Base-by-base conservation (phyloP, 1,140 invertebrate genomes). In the Nylanderia fulva region DNA sequence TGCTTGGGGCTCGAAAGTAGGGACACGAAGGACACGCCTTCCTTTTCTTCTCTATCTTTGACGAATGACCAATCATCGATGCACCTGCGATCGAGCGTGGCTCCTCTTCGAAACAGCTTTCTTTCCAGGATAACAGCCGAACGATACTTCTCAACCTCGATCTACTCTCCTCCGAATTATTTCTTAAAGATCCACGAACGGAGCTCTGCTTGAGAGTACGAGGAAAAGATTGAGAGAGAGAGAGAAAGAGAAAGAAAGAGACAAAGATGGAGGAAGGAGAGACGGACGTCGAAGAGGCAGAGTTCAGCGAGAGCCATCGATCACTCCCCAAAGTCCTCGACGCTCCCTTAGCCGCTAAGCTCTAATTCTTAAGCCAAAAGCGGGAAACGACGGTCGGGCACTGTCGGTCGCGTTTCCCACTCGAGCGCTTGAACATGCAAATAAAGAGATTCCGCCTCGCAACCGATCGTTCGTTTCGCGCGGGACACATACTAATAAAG, bases 1-100 rank as follows among this genome's bases (percentile, higher is more conserved):
- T 94, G 94, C 94, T 95, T 95, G 94, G 94, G 94, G 92, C 90
- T 93, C 90, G 74, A 91, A 92, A 90, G 91, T 93, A 94, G 91
- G 91, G 91, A 94, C 90, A 92, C 88, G 71, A 89, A 91, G 87
- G 84, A 86, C 84, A 87, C 80, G 88, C 85, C 86, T 90, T 80
- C 58, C 8, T 80, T 66, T 86, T 42, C 45, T 85, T 27, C 52
- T 90, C 36, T 84, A 56, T 63, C 13, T 61, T 84, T 69, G 63
- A 76, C 33, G 52, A 82, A 54, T 80, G 74, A 88, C 61, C 36
- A 24, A 76, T 71, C 56, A 61, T 79, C 68, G 82, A 74, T 48
- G 60, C 54, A 76, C 11, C 64, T 60, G 83, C 52, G 74, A 77
- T 85, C 54, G 87, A 88, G 58, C 71, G 66, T 27, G 11, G 33